Conservation (phyloP, 2,113 vertebrate species). For the Harpagus bidentatus region DNA sequence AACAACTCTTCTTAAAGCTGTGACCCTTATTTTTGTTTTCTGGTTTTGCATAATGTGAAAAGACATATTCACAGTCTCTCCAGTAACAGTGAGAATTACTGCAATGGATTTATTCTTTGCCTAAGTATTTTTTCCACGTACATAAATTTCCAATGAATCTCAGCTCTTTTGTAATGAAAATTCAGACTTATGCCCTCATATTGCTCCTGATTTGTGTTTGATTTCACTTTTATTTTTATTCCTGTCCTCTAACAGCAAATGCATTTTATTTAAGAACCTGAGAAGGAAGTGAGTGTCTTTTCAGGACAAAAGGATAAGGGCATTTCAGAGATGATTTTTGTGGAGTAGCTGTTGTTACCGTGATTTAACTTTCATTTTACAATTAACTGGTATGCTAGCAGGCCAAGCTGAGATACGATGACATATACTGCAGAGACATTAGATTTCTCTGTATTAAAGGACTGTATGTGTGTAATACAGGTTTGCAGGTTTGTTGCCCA, state of each 20-base stretch:
- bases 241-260: neutral
- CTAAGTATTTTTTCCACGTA: neutral
- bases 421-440: neutral
- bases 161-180: neutral
- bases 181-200: neutral
- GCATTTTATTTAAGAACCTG: neutral
- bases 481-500: neutral
- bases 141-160: neutral
- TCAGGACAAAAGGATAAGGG: neutral
- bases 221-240: neutral
- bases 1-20: constrained; percentile 12
- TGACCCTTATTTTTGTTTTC: constrained; percentile 20
- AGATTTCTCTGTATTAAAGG: neutral
- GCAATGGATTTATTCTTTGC: neutral
- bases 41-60: neutral
- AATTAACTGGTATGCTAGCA: neutral
- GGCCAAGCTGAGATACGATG: neutral
- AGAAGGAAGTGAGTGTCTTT: neutral
- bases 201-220: neutral
- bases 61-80: neutral
- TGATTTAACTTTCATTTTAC: neutral
- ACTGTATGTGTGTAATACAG: neutral
- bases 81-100: neutral
- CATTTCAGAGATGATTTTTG: neutral
- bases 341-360: neutral